Evolutionary conservation across 1,140 invertebrate genomes (phyloP), one percentile per base, ranked within the genome.

Genomic region (Brachionus plicatilis): DNA sequence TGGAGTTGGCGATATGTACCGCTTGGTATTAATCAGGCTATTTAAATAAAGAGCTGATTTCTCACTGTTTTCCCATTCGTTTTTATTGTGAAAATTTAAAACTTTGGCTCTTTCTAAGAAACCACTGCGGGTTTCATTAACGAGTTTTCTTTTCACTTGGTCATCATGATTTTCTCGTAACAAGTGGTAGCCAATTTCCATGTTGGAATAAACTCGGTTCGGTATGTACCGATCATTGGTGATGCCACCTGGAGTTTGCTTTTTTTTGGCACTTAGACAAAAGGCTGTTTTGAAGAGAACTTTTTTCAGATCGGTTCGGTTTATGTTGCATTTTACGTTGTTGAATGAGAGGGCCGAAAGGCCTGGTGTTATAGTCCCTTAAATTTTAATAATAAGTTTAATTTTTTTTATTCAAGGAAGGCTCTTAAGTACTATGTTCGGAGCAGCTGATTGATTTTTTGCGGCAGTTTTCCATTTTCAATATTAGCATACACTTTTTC

Each of bases 1-100:
- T 24, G 96, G 95, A 80, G 93, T 93, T 88, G 95, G 94, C 20
- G 96, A 95, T 88, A 98, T 97, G 87, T 96, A 94, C 87, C 97
- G 91, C 20, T 70, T 82, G 24, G 17, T 37, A 17, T 60, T 65
- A 9, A 66, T n/a, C 8, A 82, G 24, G 29, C 53, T 43, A 60
- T 60, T 82, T 14, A 65, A 20, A 66, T 82, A 82, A 53, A 53
- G 53, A 7, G 50, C 37, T 66, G 60, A 66, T 60, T 66, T 60
- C 6, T 17, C 17, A 47, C 45, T 50, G 45, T 82, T 33, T 37
- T 60, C 37, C 11, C 1, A 24, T 11, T 82, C 41, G 2, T 24
- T 17, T 37, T 82, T 82, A 24, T 66, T 82, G 9, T 82, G 78
- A 0, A 82, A 20, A 82, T 82, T 82, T 3, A 82, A n/a, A 3